A percentile compares a stretch with the other conserved stretches of the same genome.
These are phyloP conservation scores for Scaptomyza reducta DNA, from an alignment of 2,888 invertebrate species.

Conservation along the genomic window DNA sequence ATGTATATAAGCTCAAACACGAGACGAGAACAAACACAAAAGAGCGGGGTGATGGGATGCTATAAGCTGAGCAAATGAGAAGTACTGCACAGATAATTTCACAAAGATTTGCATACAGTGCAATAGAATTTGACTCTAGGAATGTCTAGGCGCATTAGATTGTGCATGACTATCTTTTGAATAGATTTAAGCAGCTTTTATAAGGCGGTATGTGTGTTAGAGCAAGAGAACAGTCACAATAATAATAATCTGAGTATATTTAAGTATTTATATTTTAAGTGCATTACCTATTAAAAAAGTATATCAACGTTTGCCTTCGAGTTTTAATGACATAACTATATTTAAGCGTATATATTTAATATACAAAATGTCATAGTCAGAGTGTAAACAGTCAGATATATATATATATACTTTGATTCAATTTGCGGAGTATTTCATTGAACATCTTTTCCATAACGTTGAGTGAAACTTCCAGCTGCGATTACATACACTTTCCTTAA, in stretches of 20 bases:
- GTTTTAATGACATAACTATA: too few relatives aligned
- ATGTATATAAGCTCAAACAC: not conserved
- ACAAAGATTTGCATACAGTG: not conserved
- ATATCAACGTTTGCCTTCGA: too few relatives aligned
- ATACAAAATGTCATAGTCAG: too few relatives aligned
- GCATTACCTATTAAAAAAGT: too few relatives aligned
- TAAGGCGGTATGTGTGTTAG: not conserved
- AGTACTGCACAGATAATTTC: too few relatives aligned
- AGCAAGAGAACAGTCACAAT: too few relatives aligned
- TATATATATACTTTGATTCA: too few relatives aligned
- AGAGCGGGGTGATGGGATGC: not conserved
- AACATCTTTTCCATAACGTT: too few relatives aligned
- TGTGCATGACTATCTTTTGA: not conserved
- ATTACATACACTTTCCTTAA: not conserved
- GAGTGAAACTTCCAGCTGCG: not conserved
- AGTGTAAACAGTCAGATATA: too few relatives aligned
- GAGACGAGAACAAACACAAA: not conserved
- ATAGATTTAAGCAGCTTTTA: not conserved
- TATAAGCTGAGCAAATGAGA: constrained; percentile 1
- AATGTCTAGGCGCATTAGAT: not conserved
- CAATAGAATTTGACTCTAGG: not conserved
- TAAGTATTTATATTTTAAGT: too few relatives aligned
- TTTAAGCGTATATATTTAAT: too few relatives aligned
- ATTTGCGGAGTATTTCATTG: too few relatives aligned
- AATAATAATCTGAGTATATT: not conserved